Conservation (phyloP, 1,140 invertebrate species). For the Matsumurasca onukii region DNA sequence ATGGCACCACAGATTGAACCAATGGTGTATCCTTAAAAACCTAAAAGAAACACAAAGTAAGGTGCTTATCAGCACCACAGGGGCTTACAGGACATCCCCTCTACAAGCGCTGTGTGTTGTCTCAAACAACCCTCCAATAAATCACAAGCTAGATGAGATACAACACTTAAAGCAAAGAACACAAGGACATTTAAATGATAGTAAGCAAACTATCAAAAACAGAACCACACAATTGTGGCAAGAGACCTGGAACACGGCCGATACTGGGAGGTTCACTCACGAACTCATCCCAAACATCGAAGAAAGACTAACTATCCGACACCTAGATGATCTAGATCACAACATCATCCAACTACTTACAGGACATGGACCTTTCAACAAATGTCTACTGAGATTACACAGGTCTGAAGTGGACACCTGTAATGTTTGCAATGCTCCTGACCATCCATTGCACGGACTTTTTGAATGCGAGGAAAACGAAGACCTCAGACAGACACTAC, state of each 20-base stretch:
- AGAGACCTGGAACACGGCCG: neutral
- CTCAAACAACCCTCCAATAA: neutral
- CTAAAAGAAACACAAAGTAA: neutral
- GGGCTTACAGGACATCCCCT: neutral
- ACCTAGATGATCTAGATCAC: neutral
- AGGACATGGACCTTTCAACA: neutral
- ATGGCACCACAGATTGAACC: no score
- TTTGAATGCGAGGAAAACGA: neutral
- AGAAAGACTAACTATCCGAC: neutral
- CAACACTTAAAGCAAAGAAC: neutral
- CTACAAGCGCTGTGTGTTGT: neutral
- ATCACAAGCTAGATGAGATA: neutral
- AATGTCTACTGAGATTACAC: neutral
- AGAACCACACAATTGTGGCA: no score
- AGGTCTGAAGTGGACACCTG: neutral
- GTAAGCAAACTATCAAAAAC: no score
- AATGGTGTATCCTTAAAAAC: no score
- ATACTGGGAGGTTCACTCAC: neutral
- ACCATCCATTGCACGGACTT: neutral
- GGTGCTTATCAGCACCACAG: no score
- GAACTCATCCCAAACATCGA: neutral
- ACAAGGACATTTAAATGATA: no score
- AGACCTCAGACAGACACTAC: no score
- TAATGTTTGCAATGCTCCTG: neutral
- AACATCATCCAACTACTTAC: neutral